Conservation (phyloP, 1,140 invertebrate genomes). For the Tetramorium simillimum region DNA sequence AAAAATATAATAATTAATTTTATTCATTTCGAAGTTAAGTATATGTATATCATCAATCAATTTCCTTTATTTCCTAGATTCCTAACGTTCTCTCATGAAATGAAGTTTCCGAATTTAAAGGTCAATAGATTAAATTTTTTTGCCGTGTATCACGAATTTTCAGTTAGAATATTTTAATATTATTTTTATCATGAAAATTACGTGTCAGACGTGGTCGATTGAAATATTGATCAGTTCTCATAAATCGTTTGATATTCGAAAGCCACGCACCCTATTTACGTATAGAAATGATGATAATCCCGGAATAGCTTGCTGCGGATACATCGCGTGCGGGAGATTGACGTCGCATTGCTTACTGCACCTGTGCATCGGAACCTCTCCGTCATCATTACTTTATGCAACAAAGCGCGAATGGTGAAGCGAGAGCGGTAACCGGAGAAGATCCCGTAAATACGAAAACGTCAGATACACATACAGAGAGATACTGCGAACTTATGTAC, state of each 20-base stretch:
- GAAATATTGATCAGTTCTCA: background rate
- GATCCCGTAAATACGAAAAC: slow-evolving; percentile 34
- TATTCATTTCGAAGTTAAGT: background rate
- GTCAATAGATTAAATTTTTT: background rate
- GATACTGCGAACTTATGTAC: too few relatives aligned
- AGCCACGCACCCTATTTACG: background rate
- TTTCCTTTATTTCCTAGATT: background rate
- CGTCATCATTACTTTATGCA: slow-evolving; percentile 51
- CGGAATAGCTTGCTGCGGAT: slow-evolving; percentile 5
- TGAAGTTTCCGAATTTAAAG: background rate
- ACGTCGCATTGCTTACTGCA: slow-evolving; percentile 18
- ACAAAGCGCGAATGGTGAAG: slow-evolving; percentile 34
- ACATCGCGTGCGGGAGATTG: slow-evolving; percentile 30
- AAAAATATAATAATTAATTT: slow-evolving; percentile 13
- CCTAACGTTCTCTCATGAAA: background rate
- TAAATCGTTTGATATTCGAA: background rate
- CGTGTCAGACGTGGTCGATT: background rate
- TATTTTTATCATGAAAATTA: background rate
- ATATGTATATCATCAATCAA: too few relatives aligned
- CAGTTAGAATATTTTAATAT: background rate
- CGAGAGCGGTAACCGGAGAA: background rate
- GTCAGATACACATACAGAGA: background rate
- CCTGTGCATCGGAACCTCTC: slow-evolving; percentile 36
- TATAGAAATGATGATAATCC: slow-evolving; percentile 20
- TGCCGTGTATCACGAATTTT: background rate